Percentiles rank a stretch among this genome's conserved stretches.
These are phyloP conservation scores for Andrena camellia DNA, from an alignment of 2,888 invertebrate species.

Conservation along the genomic window DNA sequence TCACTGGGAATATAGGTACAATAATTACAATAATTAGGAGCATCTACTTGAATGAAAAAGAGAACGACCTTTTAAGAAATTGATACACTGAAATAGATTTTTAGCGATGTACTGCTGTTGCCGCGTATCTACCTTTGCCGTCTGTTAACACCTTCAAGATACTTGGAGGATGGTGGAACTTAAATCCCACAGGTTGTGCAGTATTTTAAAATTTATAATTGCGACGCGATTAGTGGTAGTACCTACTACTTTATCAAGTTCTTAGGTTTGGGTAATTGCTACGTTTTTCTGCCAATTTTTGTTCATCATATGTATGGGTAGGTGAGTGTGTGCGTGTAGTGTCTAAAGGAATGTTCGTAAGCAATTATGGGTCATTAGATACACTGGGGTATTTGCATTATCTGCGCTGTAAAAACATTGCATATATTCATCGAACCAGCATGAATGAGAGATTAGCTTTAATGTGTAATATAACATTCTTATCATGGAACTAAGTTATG, in stretches of 20 bases:
- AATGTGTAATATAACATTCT: conserved; percentile 60
- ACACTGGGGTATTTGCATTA: conserved; percentile 65
- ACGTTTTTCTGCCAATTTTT: conserved; percentile 44
- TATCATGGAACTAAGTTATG: conserved; percentile 51
- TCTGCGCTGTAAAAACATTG: conserved; percentile 62
- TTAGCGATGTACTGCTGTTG: conserved; percentile 49
- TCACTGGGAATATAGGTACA: conserved; percentile 49
- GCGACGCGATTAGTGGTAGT: conserved; percentile 7
- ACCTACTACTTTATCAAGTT: conserved; percentile 27
- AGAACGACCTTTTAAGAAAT: conserved; percentile 45
- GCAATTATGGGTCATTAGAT: conserved; percentile 61
- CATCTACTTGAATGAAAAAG: conserved; percentile 28
- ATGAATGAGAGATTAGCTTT: conserved; percentile 64
- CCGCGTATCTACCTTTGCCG: conserved; percentile 32
- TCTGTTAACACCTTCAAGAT: conserved; percentile 22
- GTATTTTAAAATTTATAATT: conserved; percentile 55
- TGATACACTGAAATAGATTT: conserved; percentile 41
- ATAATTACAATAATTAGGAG: conserved; percentile 58
- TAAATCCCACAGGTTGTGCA: conserved; percentile 45
- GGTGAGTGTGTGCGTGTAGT: conserved; percentile 14
- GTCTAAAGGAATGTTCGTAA: conserved; percentile 33
- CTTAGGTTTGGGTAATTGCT: conserved; percentile 37
- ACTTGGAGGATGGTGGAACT: conserved; percentile 35
- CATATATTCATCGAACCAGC: conserved; percentile 51
- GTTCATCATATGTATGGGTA: conserved; percentile 16